phyloP scores from a whole-genome alignment of 2,797 vertebrate species.

The Lepilemur septentrionalis region DNA sequence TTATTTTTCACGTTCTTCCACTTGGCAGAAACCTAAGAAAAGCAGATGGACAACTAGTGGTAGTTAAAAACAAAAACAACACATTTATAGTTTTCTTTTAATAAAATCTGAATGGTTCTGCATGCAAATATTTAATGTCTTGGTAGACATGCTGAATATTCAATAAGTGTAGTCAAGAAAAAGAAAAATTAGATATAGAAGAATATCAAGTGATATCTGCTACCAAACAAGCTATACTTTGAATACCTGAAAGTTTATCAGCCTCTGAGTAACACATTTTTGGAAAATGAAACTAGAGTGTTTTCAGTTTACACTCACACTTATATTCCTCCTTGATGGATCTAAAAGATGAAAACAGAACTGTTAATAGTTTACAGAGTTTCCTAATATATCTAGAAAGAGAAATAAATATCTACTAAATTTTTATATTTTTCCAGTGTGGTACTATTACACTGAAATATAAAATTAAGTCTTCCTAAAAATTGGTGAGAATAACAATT shows the following conservation, averaged over 20 bases:
- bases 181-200: conserved; percentile 37
- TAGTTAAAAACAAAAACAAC: conserved; percentile 54
- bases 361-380: neutral
- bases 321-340: neutral
- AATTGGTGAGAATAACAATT: conserved; percentile 1
- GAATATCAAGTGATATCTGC: neutral
- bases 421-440: neutral
- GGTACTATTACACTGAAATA: neutral
- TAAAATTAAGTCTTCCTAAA: conserved; percentile 38
- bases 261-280: neutral
- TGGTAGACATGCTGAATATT: conserved; percentile 55
- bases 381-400: neutral
- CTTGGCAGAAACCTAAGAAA: conserved; percentile 59
- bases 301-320: neutral
- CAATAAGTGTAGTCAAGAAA: conserved; percentile 7
- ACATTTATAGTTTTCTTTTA: conserved; percentile 10
- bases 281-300: conserved; percentile 39
- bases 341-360: conserved; percentile 4
- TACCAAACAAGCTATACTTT: neutral
- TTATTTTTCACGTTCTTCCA: conserved; percentile 24
- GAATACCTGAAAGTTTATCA: neutral
- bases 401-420: neutral
- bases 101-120: conserved; percentile 47
- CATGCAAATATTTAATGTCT: conserved; percentile 49
- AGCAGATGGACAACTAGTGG: conserved; percentile 54